Base-by-base conservation (phyloP, 2,797 vertebrate species). In the Chelmon rostratus region DNA sequence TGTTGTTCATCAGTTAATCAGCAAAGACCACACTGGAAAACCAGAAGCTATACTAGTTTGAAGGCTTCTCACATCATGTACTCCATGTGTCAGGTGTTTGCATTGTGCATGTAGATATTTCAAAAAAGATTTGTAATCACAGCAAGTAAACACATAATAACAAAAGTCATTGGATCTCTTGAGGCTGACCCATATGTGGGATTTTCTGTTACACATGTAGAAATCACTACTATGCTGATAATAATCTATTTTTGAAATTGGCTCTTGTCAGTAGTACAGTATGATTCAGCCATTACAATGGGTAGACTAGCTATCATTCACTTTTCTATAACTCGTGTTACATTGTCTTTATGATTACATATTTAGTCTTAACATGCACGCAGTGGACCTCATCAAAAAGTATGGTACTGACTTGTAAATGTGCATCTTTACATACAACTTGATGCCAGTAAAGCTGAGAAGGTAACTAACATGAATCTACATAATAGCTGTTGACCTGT, bases 401-500 rank as follows among this genome's bases (percentile, higher is more conserved):
- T 33, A 23, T 46, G 19, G 46, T 35, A 28, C 1, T 57, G 2
- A 35, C 21, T 15, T 75, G 15, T 73, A 56, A 42, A 42, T 4
- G 6, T 62, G 21, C 3, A 33, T 28, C 49, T 68, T 42, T 68
- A 28, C 6, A 16, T 3, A 8, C 47, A 13, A 8, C 0, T 37
- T 47, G 3, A 49, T 44, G 6, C 16, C 10, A 47, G 13, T 35
- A 50, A 13, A 63, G 44, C 19, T 19, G 3, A 42, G 52, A 61
- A n/a, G 4, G 11, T 13, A 49, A 62, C 42, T 35, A 46, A 52
- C 16, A 13, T 28, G 3, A 47, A 52, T 73, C n/a, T 73, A 57
- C 8, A 28, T 75, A 31, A 57, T 33, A 68, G n/a, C 28, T 42
- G 47, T 40, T 78, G 73, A 72, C 19, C 40, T 37, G 82, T 69